Conservation (phyloP, 2,888 invertebrate species). For the Shargacucullia verbasci region DNA sequence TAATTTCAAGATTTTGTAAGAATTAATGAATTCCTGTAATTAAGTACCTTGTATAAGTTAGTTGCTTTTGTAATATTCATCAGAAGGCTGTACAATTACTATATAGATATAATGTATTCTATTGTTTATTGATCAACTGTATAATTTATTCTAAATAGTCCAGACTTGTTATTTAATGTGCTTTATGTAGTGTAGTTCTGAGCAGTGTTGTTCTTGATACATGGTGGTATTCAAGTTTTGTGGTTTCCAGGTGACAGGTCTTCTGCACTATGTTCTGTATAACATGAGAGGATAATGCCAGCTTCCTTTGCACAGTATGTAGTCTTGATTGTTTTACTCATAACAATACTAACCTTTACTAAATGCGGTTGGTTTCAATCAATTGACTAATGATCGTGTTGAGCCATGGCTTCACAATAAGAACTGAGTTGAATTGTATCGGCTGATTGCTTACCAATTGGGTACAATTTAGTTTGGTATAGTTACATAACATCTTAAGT, state of each 20-base stretch:
- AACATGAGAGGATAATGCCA: constrained; percentile 40
- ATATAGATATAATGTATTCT: too few relatives aligned
- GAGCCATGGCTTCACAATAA: not conserved
- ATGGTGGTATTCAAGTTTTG: constrained; percentile 31
- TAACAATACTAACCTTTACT: constrained; percentile 10
- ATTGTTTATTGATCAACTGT: too few relatives aligned
- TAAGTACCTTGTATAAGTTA: too few relatives aligned
- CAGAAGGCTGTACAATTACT: too few relatives aligned
- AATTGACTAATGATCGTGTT: constrained; percentile 16
- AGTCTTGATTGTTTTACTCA: constrained; percentile 23
- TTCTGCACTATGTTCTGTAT: constrained; percentile 33
- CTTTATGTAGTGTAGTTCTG: not conserved
- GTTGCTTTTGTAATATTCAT: too few relatives aligned
- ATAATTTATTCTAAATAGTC: too few relatives aligned
- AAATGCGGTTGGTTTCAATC: constrained; percentile 22
- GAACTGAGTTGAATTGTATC: constrained; percentile 10
- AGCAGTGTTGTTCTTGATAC: not conserved
- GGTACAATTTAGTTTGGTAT: constrained; percentile 24
- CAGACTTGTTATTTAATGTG: too few relatives aligned
- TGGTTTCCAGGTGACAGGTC: constrained; percentile 56
- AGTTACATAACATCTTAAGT: constrained; percentile 2
- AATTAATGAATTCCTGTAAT: too few relatives aligned
- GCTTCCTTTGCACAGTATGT: constrained; percentile 57
- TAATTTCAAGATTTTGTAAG: too few relatives aligned
- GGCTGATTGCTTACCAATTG: constrained; percentile 38